Base-by-base conservation (phyloP, 2,888 invertebrate genomes). In the Tolmerus cingulatus region DNA sequence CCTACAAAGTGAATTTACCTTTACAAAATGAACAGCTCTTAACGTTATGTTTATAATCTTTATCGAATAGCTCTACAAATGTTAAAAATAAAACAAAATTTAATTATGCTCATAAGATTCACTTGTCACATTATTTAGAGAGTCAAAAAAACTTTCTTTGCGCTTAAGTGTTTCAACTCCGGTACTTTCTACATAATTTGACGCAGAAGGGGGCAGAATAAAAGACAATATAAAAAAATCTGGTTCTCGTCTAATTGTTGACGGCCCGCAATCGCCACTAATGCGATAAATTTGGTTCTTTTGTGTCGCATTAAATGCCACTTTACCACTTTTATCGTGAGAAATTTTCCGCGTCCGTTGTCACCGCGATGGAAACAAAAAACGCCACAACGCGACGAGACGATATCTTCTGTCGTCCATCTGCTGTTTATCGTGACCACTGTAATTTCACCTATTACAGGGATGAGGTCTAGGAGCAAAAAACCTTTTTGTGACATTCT, bases 361-460 rank as follows among this genome's bases (percentile, higher is more conserved):
- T 81, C 27, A 9, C 14, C 14, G 81, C 23, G 55, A 55, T 2
- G 16, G 55, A 19, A 46, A 19, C 16, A 27, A 81, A 40, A 40
- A 78, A 78, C 37, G 19, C 51, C 19, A 51, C 51, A 19, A 51
- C 66, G 66, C 66, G 27, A 66, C 27, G 27, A 23, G 66, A 27
- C 66, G 27, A 30, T 51, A 81, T 81, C 81, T 51, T 14, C n/a
- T 30, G 55, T 14, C 30, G 81, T 81, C 34, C 81, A 81, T 81
- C 81, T 81, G 81, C 81, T 30, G 46, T n/a, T 46, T 81, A 55
- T 55, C 46, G 37, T 55, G 81, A 81, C 51, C 55, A 81, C 46
- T 81, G 55, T 81, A 81, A 81, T 81, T 81, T 81, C 55, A 81
- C 81, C 81, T 81, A 81, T 81, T 81, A 81, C 81, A 30, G 27